Evolutionary conservation across 2,888 invertebrate genomes (phyloP), one percentile per base, ranked within the genome.

Genomic region (Tachina lurida): DNA sequence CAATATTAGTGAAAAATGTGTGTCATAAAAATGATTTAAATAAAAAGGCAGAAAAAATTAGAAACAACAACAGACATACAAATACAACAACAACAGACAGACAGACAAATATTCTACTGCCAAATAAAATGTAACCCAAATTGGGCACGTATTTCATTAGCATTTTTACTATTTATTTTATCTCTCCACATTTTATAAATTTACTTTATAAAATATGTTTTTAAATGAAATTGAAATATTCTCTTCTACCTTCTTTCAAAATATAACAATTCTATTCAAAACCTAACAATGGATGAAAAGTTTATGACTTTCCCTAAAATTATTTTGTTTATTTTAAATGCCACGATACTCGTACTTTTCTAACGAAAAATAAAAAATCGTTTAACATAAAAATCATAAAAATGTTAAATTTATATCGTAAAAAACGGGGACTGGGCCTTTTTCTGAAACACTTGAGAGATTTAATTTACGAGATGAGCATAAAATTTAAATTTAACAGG

Each of bases 81-180:
- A 31, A n/a, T n/a, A n/a, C n/a, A 0, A 31, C 7, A 52, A 52
- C 12, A 31, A 12, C 1, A 76, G 12, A 68, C 4, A 67, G 49
- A 19, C 10, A 76, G 15, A 68, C n/a, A 68, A 45, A 39, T 13
- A 43, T 4, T 31, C 4, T 5, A 31, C 31, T 31, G 7, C 31
- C 47, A 78, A 84, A 19, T 68, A 7, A 76, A 60, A 82, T 62
- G 54, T 65, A 60, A 78, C 67, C 22, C 71, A 86, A 82, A 65
- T 76, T 43, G 71, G 76, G 78, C 85, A 86, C 85, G 82, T 86
- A 82, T 78, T 82, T 86, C 75, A 86, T 82, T 86, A 86, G 75
- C 78, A 86, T 86, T 86, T 83, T 79, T 41, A 49, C 75, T 73
- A 79, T 75, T 79, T 86, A 76, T 85, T 71, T 71, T 31, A 31